Percentiles rank a stretch among this genome's conserved stretches.
phyloP scores from a whole-genome alignment of 2,888 invertebrate species.

The Apocheima hispidaria region DNA sequence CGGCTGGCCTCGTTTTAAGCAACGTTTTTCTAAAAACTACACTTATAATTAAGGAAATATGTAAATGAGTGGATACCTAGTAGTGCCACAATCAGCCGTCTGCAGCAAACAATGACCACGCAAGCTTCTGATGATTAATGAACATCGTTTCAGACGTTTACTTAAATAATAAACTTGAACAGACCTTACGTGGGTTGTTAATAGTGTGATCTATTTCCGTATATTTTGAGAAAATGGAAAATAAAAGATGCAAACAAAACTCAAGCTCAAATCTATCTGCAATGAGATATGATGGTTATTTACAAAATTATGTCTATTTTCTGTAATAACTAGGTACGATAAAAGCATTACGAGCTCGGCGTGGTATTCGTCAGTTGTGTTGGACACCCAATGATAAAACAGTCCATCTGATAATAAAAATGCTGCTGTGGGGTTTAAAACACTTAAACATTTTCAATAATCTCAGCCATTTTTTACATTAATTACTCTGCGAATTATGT shows the following conservation, averaged over 20 bases:
- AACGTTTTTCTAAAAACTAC: slow-evolving; percentile 39
- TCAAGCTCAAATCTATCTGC: background rate
- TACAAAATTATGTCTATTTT: no score
- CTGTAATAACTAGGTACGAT: no score
- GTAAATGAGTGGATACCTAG: slow-evolving; percentile 69
- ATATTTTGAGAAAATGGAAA: background rate
- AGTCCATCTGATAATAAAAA: background rate
- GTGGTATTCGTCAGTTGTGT: no score
- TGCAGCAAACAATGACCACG: slow-evolving; percentile 62
- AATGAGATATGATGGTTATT: background rate
- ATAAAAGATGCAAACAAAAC: background rate
- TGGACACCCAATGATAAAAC: background rate
- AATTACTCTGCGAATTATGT: slow-evolving; percentile 64
- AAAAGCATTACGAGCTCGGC: no score
- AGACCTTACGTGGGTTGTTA: slow-evolving; percentile 16
- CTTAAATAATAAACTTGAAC: slow-evolving; percentile 62
- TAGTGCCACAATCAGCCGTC: slow-evolving; percentile 48
- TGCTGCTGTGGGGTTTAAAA: no score
- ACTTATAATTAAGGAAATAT: slow-evolving; percentile 69
- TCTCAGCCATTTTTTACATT: slow-evolving; percentile 66
- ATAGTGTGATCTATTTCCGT: slow-evolving; percentile 9
- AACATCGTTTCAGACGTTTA: slow-evolving; percentile 68
- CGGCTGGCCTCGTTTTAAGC: slow-evolving; percentile 23
- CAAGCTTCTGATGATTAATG: slow-evolving; percentile 74
- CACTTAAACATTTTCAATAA: no score